Evolutionary conservation across 2,797 vertebrate species (phyloP).

Genomic region (Capromys pilorides): DNA sequence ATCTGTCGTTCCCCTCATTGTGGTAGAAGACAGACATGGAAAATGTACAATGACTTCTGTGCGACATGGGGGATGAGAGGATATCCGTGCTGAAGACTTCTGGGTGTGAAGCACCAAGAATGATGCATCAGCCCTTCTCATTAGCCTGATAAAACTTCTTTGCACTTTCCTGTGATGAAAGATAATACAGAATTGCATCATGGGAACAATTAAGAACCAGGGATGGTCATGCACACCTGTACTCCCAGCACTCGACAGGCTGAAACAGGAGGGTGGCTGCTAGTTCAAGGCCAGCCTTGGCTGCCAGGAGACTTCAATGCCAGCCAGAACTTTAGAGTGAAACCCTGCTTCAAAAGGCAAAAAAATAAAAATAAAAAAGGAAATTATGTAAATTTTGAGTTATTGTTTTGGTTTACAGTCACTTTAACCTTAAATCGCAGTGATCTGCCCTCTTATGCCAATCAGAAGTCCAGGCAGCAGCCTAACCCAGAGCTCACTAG

Average conservation of each 20-base stretch:
- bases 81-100: neutral
- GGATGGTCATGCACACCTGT: no score
- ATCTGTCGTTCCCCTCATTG: neutral
- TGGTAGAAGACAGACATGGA: neutral
- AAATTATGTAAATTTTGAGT: neutral
- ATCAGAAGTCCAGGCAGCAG: neutral
- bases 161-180: neutral
- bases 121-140: neutral
- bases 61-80: no score
- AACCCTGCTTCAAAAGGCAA: no score
- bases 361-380: neutral
- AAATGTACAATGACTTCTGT: neutral
- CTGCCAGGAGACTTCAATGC: no score
- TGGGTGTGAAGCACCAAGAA: neutral
- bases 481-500: neutral
- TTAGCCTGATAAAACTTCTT: neutral
- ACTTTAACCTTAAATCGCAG: slow-evolving; percentile 21
- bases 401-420: neutral
- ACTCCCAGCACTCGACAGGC: no score
- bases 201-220: neutral
- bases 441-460: neutral
- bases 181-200: neutral
- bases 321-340: no score
- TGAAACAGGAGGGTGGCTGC: no score
- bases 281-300: no score